phyloP scores from a whole-genome alignment of 2,113 vertebrate species.

The Podarcis muralis region DNA sequence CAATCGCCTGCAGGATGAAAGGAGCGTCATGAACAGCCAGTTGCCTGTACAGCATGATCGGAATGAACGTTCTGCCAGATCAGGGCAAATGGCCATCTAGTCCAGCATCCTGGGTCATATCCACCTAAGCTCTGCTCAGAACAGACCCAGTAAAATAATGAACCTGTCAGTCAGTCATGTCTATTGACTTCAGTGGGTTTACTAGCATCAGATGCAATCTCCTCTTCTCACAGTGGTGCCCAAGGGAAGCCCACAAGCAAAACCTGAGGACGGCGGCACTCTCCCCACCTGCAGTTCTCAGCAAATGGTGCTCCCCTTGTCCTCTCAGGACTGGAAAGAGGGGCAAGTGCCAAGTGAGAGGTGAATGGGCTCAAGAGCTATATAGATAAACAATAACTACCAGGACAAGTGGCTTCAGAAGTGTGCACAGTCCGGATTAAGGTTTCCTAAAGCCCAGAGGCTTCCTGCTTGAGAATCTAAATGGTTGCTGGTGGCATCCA shows the following conservation, averaged over 20 bases:
- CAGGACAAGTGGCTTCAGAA: neutral
- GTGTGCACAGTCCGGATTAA: neutral
- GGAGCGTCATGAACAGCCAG: neutral
- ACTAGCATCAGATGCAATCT: too few relatives aligned
- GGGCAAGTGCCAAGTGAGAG: neutral
- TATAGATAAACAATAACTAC: neutral
- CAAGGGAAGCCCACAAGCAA: too few relatives aligned
- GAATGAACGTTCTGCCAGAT: neutral
- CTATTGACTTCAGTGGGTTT: too few relatives aligned
- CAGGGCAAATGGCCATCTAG: too few relatives aligned
- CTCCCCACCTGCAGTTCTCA: too few relatives aligned
- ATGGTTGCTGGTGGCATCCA: neutral
- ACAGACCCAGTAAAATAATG: too few relatives aligned
- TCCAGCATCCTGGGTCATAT: too few relatives aligned
- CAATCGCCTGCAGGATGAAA: slow-evolving; percentile 84
- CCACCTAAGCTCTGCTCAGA: too few relatives aligned
- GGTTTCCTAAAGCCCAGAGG: neutral
- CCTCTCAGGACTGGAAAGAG: neutral
- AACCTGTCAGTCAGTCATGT: too few relatives aligned
- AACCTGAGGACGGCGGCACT: too few relatives aligned
- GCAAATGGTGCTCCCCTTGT: neutral
- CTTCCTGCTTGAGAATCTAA: neutral
- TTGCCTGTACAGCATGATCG: neutral
- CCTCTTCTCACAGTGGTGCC: too few relatives aligned
- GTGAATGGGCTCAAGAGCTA: neutral